phyloP scores from a whole-genome alignment of 2,888 invertebrate species.

The Sthenelais limicola region DNA sequence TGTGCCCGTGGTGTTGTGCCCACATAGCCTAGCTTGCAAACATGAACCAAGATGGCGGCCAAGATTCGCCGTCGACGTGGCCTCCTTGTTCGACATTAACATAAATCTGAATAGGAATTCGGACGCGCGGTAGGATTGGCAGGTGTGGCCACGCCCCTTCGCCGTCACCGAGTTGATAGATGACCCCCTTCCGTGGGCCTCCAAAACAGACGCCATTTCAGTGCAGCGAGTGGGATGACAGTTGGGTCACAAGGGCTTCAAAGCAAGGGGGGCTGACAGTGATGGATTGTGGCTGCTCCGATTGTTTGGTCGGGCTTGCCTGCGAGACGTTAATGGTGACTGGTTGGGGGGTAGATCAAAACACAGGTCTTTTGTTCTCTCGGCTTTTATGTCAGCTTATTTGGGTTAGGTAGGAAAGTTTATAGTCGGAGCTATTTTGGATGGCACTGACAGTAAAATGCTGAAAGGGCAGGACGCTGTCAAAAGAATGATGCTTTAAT shows the following conservation, averaged over 20 bases:
- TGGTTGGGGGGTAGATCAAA: not conserved
- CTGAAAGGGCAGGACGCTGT: too few species aligned
- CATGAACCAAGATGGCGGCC: too few species aligned
- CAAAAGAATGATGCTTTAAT: too few species aligned
- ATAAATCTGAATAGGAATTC: constrained; percentile 24
- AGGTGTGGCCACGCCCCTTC: constrained; percentile 8
- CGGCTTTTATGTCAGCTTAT: too few species aligned
- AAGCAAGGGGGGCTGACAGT: not conserved
- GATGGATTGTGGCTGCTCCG: not conserved
- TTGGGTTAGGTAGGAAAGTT: too few species aligned
- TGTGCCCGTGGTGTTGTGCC: too few species aligned
- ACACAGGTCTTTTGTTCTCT: too few species aligned
- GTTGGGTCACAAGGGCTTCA: too few species aligned
- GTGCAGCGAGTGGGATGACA: not conserved
- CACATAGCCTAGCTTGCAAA: too few species aligned
- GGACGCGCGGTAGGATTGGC: constrained; percentile 10
- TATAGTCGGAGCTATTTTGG: too few species aligned
- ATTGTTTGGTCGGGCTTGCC: not conserved
- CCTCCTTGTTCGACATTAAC: constrained; percentile 35
- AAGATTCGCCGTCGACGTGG: not conserved
- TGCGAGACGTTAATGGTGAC: not conserved
- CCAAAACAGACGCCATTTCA: not conserved
- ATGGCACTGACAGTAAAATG: too few species aligned
- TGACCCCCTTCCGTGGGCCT: not conserved
- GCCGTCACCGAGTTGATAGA: not conserved